Conservation (phyloP, 2,797 vertebrate species). For the Intellagama lesueurii region DNA sequence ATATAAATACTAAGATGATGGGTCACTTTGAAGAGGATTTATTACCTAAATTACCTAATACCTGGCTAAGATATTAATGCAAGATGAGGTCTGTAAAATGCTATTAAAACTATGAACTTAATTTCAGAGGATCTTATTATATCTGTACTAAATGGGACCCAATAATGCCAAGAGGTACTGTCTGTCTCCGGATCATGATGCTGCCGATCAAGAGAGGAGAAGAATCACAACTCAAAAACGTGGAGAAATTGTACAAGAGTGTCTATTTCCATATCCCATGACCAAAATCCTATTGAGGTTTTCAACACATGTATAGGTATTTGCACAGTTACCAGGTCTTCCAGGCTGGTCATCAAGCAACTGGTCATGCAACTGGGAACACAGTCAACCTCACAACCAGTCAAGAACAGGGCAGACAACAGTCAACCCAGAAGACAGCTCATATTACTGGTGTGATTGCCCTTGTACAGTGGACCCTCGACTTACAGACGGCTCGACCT, state of each 20-base stretch:
- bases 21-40: slow-evolving; percentile 80
- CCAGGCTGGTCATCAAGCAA: no score
- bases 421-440: no score
- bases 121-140: slow-evolving; percentile 57
- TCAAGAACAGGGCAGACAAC: no score
- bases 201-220: slow-evolving; percentile 60
- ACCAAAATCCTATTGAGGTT: no score
- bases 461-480: no score
- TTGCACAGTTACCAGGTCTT: no score
- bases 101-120: slow-evolving; percentile 74
- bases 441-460: no score
- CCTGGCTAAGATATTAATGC: slow-evolving; percentile 76
- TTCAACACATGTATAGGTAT: no score
- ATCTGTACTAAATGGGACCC: slow-evolving; percentile 67
- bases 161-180: slow-evolving; percentile 55
- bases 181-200: slow-evolving; percentile 61
- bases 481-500: no score
- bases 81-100: slow-evolving; percentile 72
- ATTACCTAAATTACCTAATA: slow-evolving; percentile 80
- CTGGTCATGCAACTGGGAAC: no score
- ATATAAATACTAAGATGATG: slow-evolving; percentile 56
- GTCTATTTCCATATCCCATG: background rate
- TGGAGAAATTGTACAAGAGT: slow-evolving; percentile 47
- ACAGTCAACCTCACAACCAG: no score
- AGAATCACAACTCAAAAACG: slow-evolving; percentile 39